A percentile compares a stretch with the other conserved stretches of the same genome.
Evolutionary conservation across 1,140 invertebrate species (phyloP).

Genomic region (Hirudo medicinalis): DNA sequence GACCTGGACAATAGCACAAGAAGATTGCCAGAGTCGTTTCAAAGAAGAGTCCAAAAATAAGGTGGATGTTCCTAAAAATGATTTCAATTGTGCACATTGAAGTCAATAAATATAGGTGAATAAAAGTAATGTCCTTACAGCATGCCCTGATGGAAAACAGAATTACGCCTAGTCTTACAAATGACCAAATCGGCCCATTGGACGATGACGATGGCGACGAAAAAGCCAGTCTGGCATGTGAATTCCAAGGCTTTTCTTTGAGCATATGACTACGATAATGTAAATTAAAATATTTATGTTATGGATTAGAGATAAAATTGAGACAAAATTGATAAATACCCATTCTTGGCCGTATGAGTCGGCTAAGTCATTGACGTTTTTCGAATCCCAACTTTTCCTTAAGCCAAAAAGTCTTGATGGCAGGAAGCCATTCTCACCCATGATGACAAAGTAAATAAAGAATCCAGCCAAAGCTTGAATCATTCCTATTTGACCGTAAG

Average conservation of each 20-base stretch:
- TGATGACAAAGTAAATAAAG: conserved; percentile 48
- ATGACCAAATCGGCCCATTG: conserved; percentile 44
- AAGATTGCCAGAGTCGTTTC: conserved; percentile 40
- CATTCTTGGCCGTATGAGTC: conserved; percentile 53
- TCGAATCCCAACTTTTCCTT: conserved; percentile 46
- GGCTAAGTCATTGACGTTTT: conserved; percentile 46
- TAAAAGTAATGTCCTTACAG: conserved; percentile 43
- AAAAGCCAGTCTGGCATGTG: conserved; percentile 42
- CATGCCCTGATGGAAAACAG: conserved; percentile 41
- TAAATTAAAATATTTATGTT: background rate
- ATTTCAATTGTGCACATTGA: background rate
- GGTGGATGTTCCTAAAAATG: conserved; percentile 35
- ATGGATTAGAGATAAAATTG: background rate
- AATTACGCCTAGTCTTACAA: conserved; percentile 40
- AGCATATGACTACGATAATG: conserved; percentile 41
- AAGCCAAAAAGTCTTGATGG: conserved; percentile 44
- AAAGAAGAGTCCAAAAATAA: conserved; percentile 42
- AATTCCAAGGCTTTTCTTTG: conserved; percentile 39
- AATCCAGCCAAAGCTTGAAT: conserved; percentile 46
- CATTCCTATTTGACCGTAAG: conserved; percentile 44
- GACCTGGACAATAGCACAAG: conserved; percentile 39
- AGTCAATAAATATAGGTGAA: background rate
- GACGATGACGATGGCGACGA: conserved; percentile 41
- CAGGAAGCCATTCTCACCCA: conserved; percentile 51
- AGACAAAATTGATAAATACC: conserved; percentile 34